These are phyloP conservation scores for Syrmaticus mikado DNA, from an alignment of 2,113 vertebrate species.

Conservation along the genomic window DNA sequence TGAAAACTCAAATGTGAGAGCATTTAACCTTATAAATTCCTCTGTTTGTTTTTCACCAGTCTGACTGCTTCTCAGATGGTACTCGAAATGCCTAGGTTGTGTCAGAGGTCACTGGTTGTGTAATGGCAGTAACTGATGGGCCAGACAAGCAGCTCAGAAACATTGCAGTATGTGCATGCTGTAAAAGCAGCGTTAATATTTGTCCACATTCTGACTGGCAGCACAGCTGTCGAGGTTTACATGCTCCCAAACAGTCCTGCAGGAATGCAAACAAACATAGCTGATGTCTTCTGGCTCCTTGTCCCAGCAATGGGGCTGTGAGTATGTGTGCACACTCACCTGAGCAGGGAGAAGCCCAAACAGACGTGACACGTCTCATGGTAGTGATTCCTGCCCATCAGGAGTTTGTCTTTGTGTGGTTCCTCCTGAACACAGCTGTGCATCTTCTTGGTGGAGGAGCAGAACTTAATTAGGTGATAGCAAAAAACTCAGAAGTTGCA, in stretches of 20 bases:
- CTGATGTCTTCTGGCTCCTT: not conserved
- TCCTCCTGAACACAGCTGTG: not conserved
- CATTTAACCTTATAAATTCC: not conserved
- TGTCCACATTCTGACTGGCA: not conserved
- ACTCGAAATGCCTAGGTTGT: not conserved
- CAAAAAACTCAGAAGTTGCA: not conserved
- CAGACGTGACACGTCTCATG: accelerated
- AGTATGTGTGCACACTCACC: not conserved
- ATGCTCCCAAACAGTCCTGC: not conserved
- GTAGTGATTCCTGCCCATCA: not conserved
- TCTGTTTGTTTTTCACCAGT: not conserved
- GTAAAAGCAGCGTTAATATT: not conserved
- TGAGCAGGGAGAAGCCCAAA: not conserved
- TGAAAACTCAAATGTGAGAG: slow-evolving; percentile 27
- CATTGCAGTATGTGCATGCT: not conserved
- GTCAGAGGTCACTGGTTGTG: not conserved
- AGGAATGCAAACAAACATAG: not conserved
- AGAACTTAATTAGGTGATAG: not conserved
- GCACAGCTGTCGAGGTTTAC: not conserved
- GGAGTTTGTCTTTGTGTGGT: not conserved
- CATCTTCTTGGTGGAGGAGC: accelerated
- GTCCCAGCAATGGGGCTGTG: accelerated
- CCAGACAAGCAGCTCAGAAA: not conserved
- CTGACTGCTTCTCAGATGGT: not conserved
- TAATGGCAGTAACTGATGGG: not conserved